Evolutionary conservation across 35 echinoderm and acorn worm species (phyloP), one percentile per base, ranked within the genome.

Genomic region (Eucidaris tribuloides): DNA sequence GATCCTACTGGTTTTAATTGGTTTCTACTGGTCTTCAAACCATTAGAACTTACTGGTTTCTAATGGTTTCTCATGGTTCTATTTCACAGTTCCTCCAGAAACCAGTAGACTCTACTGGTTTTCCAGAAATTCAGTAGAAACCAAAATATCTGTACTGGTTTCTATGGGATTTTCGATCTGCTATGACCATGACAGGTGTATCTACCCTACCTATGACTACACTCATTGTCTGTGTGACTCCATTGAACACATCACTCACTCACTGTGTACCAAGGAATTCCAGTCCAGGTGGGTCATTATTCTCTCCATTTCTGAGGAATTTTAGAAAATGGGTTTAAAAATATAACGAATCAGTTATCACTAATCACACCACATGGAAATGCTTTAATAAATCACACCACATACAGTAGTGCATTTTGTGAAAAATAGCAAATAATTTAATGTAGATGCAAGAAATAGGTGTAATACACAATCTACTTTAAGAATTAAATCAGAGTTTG

Each of bases 141-240:
- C 13, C 13, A 54, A 54, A n/a, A 54, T 17, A 17, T 1, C 48
- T 54, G 13, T 2, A n/a, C n/a, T 54, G n/a, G n/a, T 54, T 54
- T 54, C 13, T n/a, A 54, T 1, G n/a, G n/a, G n/a, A n/a, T n/a
- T n/a, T n/a, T n/a, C n/a, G n/a, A n/a, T 64, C 24, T 64, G 3
- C 30, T 20, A 18, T 11, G 9, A 64, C 60, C 29, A 11, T 28
- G 13, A 19, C 80, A 99, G 96, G 96, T 99, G 96, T 84, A 99
- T 99, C 37, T 99, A 99, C 38, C 96, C 90, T 32, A 99, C 96
- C 61, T 99, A 99, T 84, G 96, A 99, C 82, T 99, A 99, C 84
- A 99, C 96, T 17, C 96, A 99, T 84, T 99, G 96, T 81, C 63
- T 99, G 35, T 99, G 96, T 90, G 96, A 99, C 63, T 99, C 96